These are phyloP conservation scores for Mystacornis crossleyi DNA, from an alignment of 2,113 vertebrate genomes.

Conservation along the genomic window DNA sequence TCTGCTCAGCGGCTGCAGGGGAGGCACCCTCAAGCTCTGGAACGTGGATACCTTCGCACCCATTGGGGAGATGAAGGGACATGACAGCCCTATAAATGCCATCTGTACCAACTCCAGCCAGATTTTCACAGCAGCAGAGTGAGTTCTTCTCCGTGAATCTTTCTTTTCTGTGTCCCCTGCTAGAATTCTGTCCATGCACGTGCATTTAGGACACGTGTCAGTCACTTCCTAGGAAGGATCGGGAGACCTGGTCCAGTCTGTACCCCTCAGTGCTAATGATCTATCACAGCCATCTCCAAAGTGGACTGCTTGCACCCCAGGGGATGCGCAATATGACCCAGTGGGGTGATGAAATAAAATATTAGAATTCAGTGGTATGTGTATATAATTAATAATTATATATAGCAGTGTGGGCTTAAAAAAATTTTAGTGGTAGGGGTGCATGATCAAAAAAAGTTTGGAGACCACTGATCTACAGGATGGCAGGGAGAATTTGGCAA, in stretches of 20 bases:
- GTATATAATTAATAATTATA: neutral
- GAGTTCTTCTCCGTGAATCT: slow-evolving; percentile 64
- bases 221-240: neutral
- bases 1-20: slow-evolving; percentile 90
- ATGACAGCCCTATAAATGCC: slow-evolving; percentile 92
- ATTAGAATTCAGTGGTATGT: neutral
- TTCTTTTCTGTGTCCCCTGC: neutral
- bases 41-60: slow-evolving; percentile 82
- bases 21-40: slow-evolving; percentile 92
- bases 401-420: neutral
- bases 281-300: neutral
- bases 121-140: slow-evolving; percentile 95
- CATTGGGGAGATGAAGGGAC: slow-evolving; percentile 86
- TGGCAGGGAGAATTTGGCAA: neutral
- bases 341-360: neutral
- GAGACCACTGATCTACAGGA: neutral
- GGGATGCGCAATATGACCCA: neutral
- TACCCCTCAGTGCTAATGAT: neutral
- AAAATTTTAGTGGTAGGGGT: neutral
- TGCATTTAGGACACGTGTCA: neutral
- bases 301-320: neutral
- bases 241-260: neutral
- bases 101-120: slow-evolving; percentile 91
- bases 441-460: neutral
- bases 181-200: neutral